Evolutionary conservation across 64 coral and sea anemone species (phyloP).

Genomic region (Montipora sp.): DNA sequence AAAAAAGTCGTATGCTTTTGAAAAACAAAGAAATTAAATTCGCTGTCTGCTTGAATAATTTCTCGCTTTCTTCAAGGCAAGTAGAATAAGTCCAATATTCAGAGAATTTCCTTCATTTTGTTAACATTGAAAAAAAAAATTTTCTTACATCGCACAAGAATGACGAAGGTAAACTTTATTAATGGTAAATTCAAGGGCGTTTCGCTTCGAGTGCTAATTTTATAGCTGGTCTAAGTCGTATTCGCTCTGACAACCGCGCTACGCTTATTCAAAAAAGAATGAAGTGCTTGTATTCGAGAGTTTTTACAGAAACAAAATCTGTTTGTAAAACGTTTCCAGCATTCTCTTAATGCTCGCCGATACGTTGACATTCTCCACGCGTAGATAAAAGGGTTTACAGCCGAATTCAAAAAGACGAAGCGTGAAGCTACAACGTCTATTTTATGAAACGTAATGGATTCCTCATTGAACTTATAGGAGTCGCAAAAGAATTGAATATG

Average conservation of each 20-base stretch:
- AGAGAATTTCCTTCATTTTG: too few species aligned
- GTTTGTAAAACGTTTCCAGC: constrained; percentile 9
- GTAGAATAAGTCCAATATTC: too few species aligned
- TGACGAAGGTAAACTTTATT: too few species aligned
- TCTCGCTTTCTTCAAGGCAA: too few species aligned
- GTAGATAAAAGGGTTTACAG: constrained; percentile 27
- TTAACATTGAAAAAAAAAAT: too few species aligned
- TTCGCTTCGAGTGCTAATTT: too few species aligned
- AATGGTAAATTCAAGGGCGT: too few species aligned
- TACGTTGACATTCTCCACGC: constrained; percentile 42
- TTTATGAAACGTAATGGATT: constrained; percentile 25
- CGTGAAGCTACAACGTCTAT: constrained; percentile 7
- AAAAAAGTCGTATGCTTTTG: too few species aligned
- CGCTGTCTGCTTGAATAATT: too few species aligned
- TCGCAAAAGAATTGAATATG: background rate
- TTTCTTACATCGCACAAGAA: too few species aligned
- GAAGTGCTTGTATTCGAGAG: background rate
- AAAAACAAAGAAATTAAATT: too few species aligned
- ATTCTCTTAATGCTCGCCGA: background rate
- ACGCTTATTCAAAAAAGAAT: background rate
- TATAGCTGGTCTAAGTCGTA: too few species aligned
- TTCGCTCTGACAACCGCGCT: background rate
- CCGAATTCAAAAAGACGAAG: constrained; percentile 11
- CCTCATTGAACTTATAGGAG: background rate
- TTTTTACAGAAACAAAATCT: background rate